Evolutionary conservation across 1,140 invertebrate species (phyloP), one percentile per base, ranked within the genome.

Genomic region (Eurytemora carolleeae): DNA sequence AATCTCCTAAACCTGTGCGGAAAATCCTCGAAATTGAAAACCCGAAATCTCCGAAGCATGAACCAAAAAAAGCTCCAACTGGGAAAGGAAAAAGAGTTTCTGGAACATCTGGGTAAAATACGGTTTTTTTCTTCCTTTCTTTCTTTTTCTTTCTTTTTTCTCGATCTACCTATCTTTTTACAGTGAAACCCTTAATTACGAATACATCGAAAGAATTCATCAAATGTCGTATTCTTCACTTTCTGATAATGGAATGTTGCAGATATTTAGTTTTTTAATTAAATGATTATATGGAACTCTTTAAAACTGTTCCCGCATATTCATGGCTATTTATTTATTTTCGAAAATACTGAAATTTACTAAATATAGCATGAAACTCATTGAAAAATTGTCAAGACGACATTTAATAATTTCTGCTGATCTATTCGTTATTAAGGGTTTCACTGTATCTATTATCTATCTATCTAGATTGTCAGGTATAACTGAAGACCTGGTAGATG

Each of bases 1-100:
- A 64, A 64, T 63, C 64, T n/a, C 61, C 61, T 15, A 64, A 64
- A 26, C 61, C 64, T 12, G 55, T 54, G 44, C 62, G 64, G 3
- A 63, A 57, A 25, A 31, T 55, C 25, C 22, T 58, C 20, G 64
- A 58, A 22, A 26, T 31, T 54, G 24, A 19, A 44, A 52, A 24
- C 19, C 55, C 53, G 16, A 58, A 25, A 16, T 64, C 53, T 2
- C 52, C 31, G 16, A 44, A 61, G 17, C 1, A 53, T 22, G 60
- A 26, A 3, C 58, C 17, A 1, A 20, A 24, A 24, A 53, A 44
- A 55, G n/a, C 31, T 44, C 7, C 7, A n/a, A n/a, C 31, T 44
- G 31, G 31, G 31, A 44, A 44, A 44, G 31, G 7, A 44, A 44
- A n/a, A 44, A 44, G 7, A 12, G 7, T 12, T 44, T 12, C n/a